Conservation (phyloP, 92 coral and sea anemone species). For the Phenganax subtilis region DNA sequence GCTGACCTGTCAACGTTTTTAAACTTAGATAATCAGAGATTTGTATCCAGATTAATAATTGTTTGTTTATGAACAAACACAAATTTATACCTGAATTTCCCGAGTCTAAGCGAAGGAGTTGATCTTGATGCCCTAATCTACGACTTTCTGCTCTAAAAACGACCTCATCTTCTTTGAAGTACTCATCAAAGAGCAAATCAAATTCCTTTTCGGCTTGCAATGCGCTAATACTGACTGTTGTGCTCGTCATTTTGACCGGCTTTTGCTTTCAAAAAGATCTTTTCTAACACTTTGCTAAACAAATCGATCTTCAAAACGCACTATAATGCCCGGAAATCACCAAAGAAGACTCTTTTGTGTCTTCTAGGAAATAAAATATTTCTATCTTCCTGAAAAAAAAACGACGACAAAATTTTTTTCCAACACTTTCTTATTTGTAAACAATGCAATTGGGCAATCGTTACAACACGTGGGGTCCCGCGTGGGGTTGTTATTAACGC, state of each 20-base stretch:
- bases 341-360: background rate
- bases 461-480: background rate
- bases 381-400: background rate
- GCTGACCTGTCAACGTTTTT: too few relatives aligned
- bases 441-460: background rate
- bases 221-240: background rate
- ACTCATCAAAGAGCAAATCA: slow-evolving; percentile 74
- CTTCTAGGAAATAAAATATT: background rate
- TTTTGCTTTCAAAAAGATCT: background rate
- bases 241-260: slow-evolving; percentile 9
- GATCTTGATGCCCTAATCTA: background rate
- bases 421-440: background rate
- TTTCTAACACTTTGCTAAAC: background rate
- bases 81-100: background rate
- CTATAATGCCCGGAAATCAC: background rate
- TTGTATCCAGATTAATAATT: background rate
- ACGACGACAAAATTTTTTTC: background rate
- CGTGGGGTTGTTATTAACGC: background rate
- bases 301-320: background rate
- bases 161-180: slow-evolving; percentile 49
- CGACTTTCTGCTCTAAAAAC: background rate
- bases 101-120: background rate
- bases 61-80: background rate
- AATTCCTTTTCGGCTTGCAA: slow-evolving; percentile 52
- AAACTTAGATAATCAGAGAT: background rate